Percentiles rank a stretch among this genome's conserved stretches.
Conservation (phyloP, 2,113 vertebrate species). For the Rhinopithecus roxellana region DNA sequence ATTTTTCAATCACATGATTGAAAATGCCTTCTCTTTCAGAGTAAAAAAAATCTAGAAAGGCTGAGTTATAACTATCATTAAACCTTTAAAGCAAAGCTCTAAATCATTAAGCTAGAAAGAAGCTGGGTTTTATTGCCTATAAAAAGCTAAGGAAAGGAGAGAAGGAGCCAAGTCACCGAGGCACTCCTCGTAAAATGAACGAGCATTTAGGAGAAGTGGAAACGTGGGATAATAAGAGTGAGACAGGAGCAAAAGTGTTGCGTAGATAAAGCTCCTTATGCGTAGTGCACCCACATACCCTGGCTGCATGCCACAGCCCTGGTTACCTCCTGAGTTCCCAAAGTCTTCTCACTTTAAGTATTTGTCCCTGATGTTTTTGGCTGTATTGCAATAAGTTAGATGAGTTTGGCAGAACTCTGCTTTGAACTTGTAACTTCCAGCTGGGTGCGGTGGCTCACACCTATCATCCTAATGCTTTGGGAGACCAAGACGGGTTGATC, state of each 20-base stretch:
- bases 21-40: not conserved
- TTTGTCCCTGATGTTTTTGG: not conserved
- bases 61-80: slow-evolving; percentile 34
- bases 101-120: slow-evolving; percentile 30
- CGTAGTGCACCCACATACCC: too few relatives aligned
- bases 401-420: not conserved
- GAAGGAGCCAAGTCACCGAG: not conserved
- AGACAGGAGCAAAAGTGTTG: not conserved
- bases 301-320: not conserved
- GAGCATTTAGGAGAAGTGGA: slow-evolving; percentile 3
- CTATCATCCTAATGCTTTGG: too few relatives aligned
- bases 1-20: slow-evolving; percentile 23
- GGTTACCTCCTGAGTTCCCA: not conserved
- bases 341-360: not conserved
- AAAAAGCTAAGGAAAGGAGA: slow-evolving; percentile 38
- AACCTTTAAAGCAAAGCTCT: slow-evolving; percentile 46
- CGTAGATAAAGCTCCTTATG: not conserved
- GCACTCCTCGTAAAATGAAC: not conserved
- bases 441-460: too few relatives aligned
- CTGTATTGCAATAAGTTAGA: not conserved
- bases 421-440: not conserved
- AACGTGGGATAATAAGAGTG: not conserved
- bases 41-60: not conserved
- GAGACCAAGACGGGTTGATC: too few relatives aligned
- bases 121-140: slow-evolving; percentile 13